Evolutionary conservation across 2,888 invertebrate genomes (phyloP), one percentile per base, ranked within the genome.

Genomic region (Microchrysa polita): DNA sequence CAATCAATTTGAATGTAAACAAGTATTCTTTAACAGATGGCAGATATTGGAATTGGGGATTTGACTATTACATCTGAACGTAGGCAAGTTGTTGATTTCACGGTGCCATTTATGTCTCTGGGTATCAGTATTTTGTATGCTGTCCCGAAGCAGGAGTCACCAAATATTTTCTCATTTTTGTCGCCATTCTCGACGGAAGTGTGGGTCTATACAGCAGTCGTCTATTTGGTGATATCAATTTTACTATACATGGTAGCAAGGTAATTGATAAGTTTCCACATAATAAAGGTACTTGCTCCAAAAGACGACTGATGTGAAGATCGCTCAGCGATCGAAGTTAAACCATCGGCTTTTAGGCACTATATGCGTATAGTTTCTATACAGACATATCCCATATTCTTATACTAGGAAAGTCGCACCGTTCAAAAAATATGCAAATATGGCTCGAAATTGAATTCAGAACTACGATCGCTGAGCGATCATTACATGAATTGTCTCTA

Each of bases 91-190:
- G 93, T 94, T 18, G 95, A 95, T 84, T 96, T 96, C 83, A 94
- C 95, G 0, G 94, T 94, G 86, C 97, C 97, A 0, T 97, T 96
- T 86, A 96, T 97, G 93, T 95, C 94, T 78, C 86, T 97, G 74
- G 94, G 93, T 89, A 94, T 95, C 79, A 92, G 93, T 80, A 94
- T 96, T 82, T 84, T 95, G 77, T 94, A 91, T 86, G 90, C 91
- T 78, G 92, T 92, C 80, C 90, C 94, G 5, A 87, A 88, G 76
- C 90, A 91, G 75, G 90, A 91, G 74, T 90, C 91, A 12, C 92
- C 94, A n/a, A 91, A 92, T 81, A 85, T 96, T 55, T 93, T 96
- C 84, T 93, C 94, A 22, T 96, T 96, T 85, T 87, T 95, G 78
- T 90, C 91, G 79, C 95, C 96, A 1, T 89, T 96, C 77, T 91